phyloP scores from a whole-genome alignment of 2,113 vertebrate genomes.

The Pygoscelis adeliae region DNA sequence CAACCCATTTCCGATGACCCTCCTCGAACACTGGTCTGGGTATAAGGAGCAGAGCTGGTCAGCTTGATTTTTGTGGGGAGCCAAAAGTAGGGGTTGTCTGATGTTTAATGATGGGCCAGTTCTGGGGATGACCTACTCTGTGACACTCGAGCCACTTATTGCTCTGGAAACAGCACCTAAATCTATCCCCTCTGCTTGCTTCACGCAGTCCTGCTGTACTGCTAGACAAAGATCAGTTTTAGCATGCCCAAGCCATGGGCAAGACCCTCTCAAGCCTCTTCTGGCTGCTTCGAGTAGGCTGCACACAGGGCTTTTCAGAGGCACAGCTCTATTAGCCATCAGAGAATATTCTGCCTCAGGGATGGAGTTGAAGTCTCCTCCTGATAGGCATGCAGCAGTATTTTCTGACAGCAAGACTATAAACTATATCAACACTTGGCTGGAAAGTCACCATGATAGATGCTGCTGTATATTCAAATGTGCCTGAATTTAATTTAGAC shows the following conservation, averaged over 20 bases:
- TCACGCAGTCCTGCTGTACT: not conserved
- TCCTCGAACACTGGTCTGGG: not conserved
- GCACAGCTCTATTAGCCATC: not conserved
- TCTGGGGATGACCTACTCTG: not conserved
- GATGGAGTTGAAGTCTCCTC: not conserved
- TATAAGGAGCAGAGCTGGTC: not conserved
- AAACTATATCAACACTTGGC: not conserved
- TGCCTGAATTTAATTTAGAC: not conserved
- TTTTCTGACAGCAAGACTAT: not conserved
- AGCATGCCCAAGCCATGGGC: not conserved
- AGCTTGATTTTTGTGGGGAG: not conserved
- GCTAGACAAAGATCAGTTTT: not conserved
- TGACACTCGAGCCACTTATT: not conserved
- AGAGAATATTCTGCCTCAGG: not conserved
- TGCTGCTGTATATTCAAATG: not conserved
- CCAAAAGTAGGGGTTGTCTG: not conserved
- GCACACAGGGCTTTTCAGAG: not conserved
- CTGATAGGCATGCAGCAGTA: not conserved
- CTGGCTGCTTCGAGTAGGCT: not conserved
- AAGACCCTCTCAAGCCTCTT: not conserved
- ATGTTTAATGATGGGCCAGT: not conserved
- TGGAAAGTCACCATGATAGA: not conserved
- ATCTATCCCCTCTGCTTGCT: not conserved
- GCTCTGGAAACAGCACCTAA: not conserved
- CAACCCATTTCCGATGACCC: not conserved